Evolutionary conservation across 2,888 invertebrate species (phyloP).

Genomic region (Ophraella communa): DNA sequence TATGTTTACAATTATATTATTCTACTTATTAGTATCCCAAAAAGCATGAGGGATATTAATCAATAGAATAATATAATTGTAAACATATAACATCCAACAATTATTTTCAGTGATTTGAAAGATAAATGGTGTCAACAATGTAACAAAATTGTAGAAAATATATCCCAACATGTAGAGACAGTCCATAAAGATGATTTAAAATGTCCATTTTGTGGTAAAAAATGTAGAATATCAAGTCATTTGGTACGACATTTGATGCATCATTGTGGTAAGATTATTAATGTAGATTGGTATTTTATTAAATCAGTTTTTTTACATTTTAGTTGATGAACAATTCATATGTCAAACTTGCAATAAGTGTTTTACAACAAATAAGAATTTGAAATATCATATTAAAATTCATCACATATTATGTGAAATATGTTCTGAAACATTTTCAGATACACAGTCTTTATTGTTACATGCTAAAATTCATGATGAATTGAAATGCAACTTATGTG

Average conservation of each 20-base stretch:
- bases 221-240: conserved; percentile 45
- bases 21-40: too few species aligned
- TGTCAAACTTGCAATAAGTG: conserved; percentile 46
- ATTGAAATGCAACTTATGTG: conserved; percentile 19
- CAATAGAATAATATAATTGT: too few species aligned
- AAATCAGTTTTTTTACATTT: conserved; percentile 28
- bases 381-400: conserved; percentile 43
- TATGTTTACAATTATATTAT: too few species aligned
- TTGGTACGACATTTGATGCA: conserved; percentile 50
- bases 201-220: conserved; percentile 51
- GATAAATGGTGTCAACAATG: conserved; percentile 50
- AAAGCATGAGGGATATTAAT: too few species aligned
- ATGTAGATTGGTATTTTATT: too few species aligned
- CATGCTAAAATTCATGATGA: conserved; percentile 38
- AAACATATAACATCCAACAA: not conserved
- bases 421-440: conserved; percentile 42
- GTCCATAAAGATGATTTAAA: conserved; percentile 43
- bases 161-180: conserved; percentile 40
- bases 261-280: conserved; percentile 45
- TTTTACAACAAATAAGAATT: conserved; percentile 45
- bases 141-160: conserved; percentile 45
- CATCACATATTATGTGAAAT: conserved; percentile 44
- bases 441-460: conserved; percentile 32
- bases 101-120: conserved; percentile 47
- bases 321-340: conserved; percentile 41